Evolutionary conservation across 2,888 invertebrate species (phyloP), one percentile per base, ranked within the genome.

Genomic region (Agriopis aurantiaria): DNA sequence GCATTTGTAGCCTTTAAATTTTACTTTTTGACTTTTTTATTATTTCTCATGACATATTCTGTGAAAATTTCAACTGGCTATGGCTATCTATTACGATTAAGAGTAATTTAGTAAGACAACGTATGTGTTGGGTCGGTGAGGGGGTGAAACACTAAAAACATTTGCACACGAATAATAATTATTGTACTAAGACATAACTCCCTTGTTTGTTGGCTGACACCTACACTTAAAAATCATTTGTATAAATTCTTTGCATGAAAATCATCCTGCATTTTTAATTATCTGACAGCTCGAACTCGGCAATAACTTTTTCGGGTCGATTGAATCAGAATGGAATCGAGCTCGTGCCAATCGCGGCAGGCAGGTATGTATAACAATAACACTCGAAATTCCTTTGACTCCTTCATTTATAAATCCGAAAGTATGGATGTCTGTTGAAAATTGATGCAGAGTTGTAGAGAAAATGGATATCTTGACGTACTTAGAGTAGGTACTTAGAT

Each of bases 361-460:
- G 41, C 43, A 55, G 55, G 52, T 51, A 41, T 53, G 43, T 17
- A n/a, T 66, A 41, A 58, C 46, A 58, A 62, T 53, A 60, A 69
- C 41, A 65, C 69, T 61, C 17, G 65, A 69, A 69, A 65, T 69
- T 69, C 69, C 69, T 14, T 5, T 40, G 64, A 65, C 59, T 58
- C 46, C 33, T 23, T 23, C 12, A n/a, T 33, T 11, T 4, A 46
- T 43, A 12, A 9, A 43, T 9, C 14, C 8, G 40, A 57, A 23
- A 17, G 45, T 57, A 7, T 45, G 43, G 4, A 45, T 57, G 57
- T 57, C 11, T 58, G 58, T 58, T 4, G 7, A 33, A 23, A 58
- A 56, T n/a, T 43, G 0, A 4, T 45, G 17, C 40, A 8, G 12
- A 9, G 40, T 49, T n/a, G 3, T 17, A 23, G 10, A 23, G 17